A percentile compares a stretch with the other conserved stretches of the same genome.
Conservation (phyloP, 2,888 invertebrate species). For the Orthosia cruda region DNA sequence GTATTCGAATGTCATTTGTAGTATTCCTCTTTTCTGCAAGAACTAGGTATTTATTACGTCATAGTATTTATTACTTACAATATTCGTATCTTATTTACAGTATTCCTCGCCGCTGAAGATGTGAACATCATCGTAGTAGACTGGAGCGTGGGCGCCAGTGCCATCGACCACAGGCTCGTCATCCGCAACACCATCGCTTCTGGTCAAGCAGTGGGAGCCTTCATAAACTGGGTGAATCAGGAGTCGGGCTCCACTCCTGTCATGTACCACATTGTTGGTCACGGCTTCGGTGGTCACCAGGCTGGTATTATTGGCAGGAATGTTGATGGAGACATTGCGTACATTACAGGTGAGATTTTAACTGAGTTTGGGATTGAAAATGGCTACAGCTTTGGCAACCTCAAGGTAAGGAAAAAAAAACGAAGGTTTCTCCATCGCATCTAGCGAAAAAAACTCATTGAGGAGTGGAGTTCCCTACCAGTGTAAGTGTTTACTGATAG, state of each 20-base stretch:
- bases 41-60: too few relatives aligned
- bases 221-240: slow-evolving; percentile 81
- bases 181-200: slow-evolving; percentile 78
- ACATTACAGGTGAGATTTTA: slow-evolving; percentile 79
- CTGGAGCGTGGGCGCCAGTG: slow-evolving; percentile 81
- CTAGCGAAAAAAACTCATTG: too few relatives aligned
- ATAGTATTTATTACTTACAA: background rate
- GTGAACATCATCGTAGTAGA: slow-evolving; percentile 85
- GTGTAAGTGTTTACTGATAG: too few relatives aligned
- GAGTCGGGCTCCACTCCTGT: slow-evolving; percentile 69
- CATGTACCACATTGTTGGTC: slow-evolving; percentile 82
- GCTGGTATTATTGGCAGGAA: slow-evolving; percentile 82
- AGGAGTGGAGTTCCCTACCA: too few relatives aligned
- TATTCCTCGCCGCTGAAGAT: slow-evolving; percentile 80
- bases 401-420: too few relatives aligned
- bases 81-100: slow-evolving; percentile 64
- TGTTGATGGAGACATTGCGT: slow-evolving; percentile 76
- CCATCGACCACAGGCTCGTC: slow-evolving; percentile 73
- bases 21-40: too few relatives aligned
- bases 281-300: slow-evolving; percentile 83
- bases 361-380: too few relatives aligned
- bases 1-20: too few relatives aligned
- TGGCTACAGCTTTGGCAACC: too few relatives aligned
- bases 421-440: too few relatives aligned
- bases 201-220: slow-evolving; percentile 78